Base-by-base conservation (phyloP, 2,888 invertebrate genomes). In the Acrocyrtus sp. region DNA sequence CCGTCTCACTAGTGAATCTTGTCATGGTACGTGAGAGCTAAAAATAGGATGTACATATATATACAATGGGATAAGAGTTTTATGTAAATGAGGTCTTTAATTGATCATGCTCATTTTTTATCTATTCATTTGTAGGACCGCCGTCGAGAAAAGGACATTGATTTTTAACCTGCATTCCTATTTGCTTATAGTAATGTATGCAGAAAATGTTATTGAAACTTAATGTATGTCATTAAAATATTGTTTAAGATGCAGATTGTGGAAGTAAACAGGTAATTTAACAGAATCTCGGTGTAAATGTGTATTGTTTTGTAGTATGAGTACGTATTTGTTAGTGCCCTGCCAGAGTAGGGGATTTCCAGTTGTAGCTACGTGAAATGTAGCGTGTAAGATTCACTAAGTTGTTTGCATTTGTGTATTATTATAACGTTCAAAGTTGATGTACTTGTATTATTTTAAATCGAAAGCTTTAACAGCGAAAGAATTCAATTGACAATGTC, bases 1-100 rank as follows among this genome's bases (percentile, higher is more conserved):
- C 98, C 0, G 90, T 98, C 0, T 95, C 97, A 0, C 88, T 96
- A 4, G 95, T 98, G 17, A 99, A 98, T 86, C 88, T 98, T 76
- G 95, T 98, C 29, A 95, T 98, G 88, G 98, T 94, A 83, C 84
- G 77, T 22, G 6, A 26, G 19, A 10, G 17, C 12, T 4, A n/a
- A 51, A 19, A 24, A n/a, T n/a, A n/a, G n/a, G n/a, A n/a, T n/a
- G n/a, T n/a, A n/a, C n/a, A n/a, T n/a, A n/a, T n/a, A n/a, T n/a
- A n/a, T n/a, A n/a, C n/a, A n/a, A n/a, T n/a, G n/a, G n/a, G n/a
- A n/a, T n/a, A n/a, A n/a, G n/a, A n/a, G n/a, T n/a, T n/a, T n/a
- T n/a, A n/a, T n/a, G n/a, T n/a, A n/a, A n/a, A n/a, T n/a, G n/a
- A n/a, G 34, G 34, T 5, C 12, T 34, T 34, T 34, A 12, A 34